A percentile compares a stretch with the other conserved stretches of the same genome.
phyloP scores from a whole-genome alignment of 2,113 vertebrate species.

The Tretioscincus oriximinensis region DNA sequence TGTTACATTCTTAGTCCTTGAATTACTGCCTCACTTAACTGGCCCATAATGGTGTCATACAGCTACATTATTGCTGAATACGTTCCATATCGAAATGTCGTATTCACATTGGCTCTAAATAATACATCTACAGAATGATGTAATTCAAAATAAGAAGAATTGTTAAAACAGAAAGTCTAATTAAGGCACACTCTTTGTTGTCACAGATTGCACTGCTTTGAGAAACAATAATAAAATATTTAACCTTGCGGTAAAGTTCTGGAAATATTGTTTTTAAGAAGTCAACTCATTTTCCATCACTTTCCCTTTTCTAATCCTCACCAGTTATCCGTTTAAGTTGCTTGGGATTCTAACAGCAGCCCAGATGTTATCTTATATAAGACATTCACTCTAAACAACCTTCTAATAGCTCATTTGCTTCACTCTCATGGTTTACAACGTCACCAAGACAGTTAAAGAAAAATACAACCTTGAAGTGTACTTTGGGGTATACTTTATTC shows the following conservation, averaged over 20 bases:
- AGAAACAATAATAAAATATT: slow-evolving; percentile 28
- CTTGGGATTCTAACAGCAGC: slow-evolving; percentile 10
- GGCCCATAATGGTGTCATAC: neutral
- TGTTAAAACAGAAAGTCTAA: neutral
- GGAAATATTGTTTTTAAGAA: slow-evolving; percentile 23
- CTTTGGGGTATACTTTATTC: slow-evolving; percentile 40
- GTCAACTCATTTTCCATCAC: slow-evolving; percentile 12
- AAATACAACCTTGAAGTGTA: slow-evolving; percentile 47
- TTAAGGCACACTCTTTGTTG: neutral
- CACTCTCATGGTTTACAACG: slow-evolving; percentile 48
- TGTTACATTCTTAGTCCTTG: neutral
- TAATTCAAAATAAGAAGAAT: neutral
- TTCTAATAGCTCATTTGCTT: slow-evolving; percentile 41
- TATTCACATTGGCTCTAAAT: neutral
- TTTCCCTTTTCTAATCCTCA: neutral
- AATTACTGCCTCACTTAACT: neutral
- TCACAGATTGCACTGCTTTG: slow-evolving; percentile 8
- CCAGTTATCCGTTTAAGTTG: neutral
- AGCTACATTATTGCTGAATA: neutral
- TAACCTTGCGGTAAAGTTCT: slow-evolving; percentile 22
- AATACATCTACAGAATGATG: neutral
- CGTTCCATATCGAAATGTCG: neutral
- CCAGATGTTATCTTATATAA: neutral
- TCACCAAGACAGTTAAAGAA: slow-evolving; percentile 51
- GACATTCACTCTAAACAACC: slow-evolving; percentile 30